These are phyloP conservation scores for Drosophila arawakana DNA, from an alignment of 1,140 invertebrate genomes.

Conservation along the genomic window DNA sequence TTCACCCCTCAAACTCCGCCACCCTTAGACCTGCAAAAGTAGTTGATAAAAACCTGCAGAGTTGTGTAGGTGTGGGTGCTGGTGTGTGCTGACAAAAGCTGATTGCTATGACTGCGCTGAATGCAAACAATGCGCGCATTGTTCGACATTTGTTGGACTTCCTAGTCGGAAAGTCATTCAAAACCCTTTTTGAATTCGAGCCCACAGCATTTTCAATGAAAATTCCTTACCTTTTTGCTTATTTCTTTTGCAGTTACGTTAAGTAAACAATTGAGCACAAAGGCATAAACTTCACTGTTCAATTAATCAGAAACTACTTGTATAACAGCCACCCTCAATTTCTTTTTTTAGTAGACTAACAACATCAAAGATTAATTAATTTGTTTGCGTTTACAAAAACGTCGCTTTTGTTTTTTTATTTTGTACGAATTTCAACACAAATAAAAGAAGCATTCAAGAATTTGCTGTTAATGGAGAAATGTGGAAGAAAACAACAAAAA, in stretches of 20 bases:
- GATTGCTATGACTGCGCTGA: slow-evolving; percentile 7
- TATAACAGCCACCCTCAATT: slow-evolving; percentile 27
- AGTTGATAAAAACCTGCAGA: not conserved
- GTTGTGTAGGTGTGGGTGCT: not conserved
- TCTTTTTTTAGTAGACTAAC: slow-evolving; percentile 2
- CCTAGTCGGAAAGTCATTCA: not conserved
- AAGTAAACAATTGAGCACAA: slow-evolving; percentile 13
- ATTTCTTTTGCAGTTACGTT: not conserved
- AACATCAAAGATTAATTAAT: slow-evolving; percentile 36
- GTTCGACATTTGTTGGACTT: not conserved
- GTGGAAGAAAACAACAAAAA: slow-evolving; percentile 52
- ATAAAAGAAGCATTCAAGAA: slow-evolving; percentile 57
- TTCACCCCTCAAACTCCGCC: slow-evolving; percentile 24
- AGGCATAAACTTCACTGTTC: slow-evolving; percentile 13
- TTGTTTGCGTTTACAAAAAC: slow-evolving; percentile 66
- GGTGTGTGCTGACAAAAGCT: slow-evolving; percentile 26
- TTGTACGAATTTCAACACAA: slow-evolving; percentile 75
- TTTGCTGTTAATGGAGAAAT: slow-evolving; percentile 64
- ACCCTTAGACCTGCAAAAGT: slow-evolving; percentile 38
- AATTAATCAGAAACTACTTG: slow-evolving; percentile 27
- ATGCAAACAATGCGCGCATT: not conserved
- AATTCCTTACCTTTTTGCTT: not conserved
- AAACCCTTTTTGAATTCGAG: slow-evolving; percentile 5
- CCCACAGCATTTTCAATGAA: slow-evolving; percentile 3
- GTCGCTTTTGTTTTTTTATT: slow-evolving; percentile 54